Percentiles rank a stretch among this genome's conserved stretches.
These are phyloP conservation scores for Echinometra lucunter DNA, from an alignment of 53 echinoderm and acorn worm species.

Conservation along the genomic window DNA sequence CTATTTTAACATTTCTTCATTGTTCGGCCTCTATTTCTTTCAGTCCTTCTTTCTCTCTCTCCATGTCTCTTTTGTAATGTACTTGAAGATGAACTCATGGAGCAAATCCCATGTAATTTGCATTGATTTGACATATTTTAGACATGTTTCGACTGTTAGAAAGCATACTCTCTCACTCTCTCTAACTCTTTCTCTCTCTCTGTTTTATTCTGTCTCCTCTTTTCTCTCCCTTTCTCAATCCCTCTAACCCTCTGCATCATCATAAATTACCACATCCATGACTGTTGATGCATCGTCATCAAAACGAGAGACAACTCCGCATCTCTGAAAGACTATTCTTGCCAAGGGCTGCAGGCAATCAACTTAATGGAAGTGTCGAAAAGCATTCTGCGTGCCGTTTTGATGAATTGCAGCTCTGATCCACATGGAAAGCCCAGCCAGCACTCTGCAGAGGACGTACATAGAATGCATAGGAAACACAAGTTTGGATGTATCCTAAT, in stretches of 20 bases:
- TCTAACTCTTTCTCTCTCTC: background rate
- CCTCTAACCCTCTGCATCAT: background rate
- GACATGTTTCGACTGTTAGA: background rate
- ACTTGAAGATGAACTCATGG: background rate
- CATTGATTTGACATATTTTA: background rate
- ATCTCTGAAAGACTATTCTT: conserved; percentile 28
- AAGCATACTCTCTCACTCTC: background rate
- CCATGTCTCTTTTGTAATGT: background rate
- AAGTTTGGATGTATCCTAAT: background rate
- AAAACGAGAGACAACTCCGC: conserved; percentile 17
- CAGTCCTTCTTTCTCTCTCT: background rate
- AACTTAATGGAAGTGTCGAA: conserved; percentile 68
- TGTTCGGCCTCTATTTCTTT: background rate
- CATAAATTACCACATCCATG: conserved; percentile 35
- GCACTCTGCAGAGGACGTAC: background rate
- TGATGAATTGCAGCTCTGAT: conserved; percentile 60
- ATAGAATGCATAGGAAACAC: background rate
- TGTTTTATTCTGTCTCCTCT: background rate
- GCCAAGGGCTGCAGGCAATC: conserved; percentile 66
- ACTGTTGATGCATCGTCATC: conserved; percentile 30
- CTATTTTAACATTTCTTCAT: background rate
- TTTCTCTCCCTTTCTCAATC: background rate
- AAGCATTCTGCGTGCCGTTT: conserved; percentile 59
- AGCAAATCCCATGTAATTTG: background rate
- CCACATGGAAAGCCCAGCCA: background rate